Base-by-base conservation (phyloP, 2,888 invertebrate genomes). In the Drosophila nigricruria region DNA sequence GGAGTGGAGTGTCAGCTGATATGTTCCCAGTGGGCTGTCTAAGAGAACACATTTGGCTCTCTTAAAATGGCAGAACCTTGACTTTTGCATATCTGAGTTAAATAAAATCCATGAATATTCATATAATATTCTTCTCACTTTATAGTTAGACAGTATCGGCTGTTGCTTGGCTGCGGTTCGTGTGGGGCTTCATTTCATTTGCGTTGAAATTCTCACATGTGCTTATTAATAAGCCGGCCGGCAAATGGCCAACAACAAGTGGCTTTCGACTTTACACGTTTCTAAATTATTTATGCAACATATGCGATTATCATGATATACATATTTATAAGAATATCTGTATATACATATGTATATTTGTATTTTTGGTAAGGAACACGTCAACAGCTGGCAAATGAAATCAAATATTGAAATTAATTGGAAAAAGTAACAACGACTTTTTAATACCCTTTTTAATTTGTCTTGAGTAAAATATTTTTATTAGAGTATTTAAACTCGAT, bases 221-320 rank as follows among this genome's bases (percentile, higher is more conserved):
- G 49, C 12, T 27, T 73, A 40, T 47, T 77, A 77, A 86, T 75
- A 63, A 62, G 59, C 79, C 81, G 60, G 63, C 66, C 67, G 67
- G 64, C 77, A 57, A 63, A 50, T 27, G 47, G 40, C 30, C 47
- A 76, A 67, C 50, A 73, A 62, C 50, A 62, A 47, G 20, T 56
- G 70, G 67, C 73, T 77, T 78, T 81, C 71, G 68, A 20, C 53
- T 62, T 34, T 53, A 54, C 69, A 73, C 66, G 73, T 57, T 65
- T 72, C 52, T 74, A 69, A 83, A 69, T 77, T 64, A 73, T 77
- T 66, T 61, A 68, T 71, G 50, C 32, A 30, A 73, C 69, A 66
- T 53, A 63, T 69, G 38, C 40, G 45, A n/a, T 52, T 52, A 63
- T 64, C 64, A 58, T 49, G 67, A 54, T 49, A 70, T 68, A 68